Evolutionary conservation across 2,113 vertebrate species (phyloP).

Genomic region (Apaloderma vittatum): DNA sequence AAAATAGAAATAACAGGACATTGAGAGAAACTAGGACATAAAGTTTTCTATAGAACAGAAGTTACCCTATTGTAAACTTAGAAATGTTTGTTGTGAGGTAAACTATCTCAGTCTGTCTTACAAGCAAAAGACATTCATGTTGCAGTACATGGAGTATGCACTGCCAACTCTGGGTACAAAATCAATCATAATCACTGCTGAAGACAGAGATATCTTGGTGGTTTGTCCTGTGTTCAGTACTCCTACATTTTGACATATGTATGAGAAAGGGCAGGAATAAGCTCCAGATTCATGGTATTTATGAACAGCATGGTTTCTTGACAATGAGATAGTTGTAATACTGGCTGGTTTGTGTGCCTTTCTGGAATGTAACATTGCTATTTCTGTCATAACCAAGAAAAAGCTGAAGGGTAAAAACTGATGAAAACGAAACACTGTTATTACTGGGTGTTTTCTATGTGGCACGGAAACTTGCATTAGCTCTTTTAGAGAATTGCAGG

Average conservation of each 20-base stretch:
- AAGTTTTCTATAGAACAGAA: background rate
- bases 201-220: background rate
- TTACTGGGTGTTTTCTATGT: background rate
- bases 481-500: background rate
- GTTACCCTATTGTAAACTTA: background rate
- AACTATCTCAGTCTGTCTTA: background rate
- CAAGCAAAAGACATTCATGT: background rate
- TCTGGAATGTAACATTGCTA: background rate
- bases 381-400: background rate
- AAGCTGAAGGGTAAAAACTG: background rate
- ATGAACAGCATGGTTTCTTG: background rate
- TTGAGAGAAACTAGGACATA: background rate
- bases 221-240: background rate
- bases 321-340: rapidly evolving
- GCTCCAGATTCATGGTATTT: background rate
- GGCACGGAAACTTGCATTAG: background rate
- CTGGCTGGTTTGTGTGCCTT: background rate
- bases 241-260: background rate
- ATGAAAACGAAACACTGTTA: background rate
- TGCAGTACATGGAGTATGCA: background rate
- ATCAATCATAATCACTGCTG: background rate
- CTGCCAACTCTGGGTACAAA: background rate
- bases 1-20: background rate
- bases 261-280: background rate
- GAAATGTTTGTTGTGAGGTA: background rate